Evolutionary conservation across 1,140 invertebrate species (phyloP).

Genomic region (Papilio machaon): DNA sequence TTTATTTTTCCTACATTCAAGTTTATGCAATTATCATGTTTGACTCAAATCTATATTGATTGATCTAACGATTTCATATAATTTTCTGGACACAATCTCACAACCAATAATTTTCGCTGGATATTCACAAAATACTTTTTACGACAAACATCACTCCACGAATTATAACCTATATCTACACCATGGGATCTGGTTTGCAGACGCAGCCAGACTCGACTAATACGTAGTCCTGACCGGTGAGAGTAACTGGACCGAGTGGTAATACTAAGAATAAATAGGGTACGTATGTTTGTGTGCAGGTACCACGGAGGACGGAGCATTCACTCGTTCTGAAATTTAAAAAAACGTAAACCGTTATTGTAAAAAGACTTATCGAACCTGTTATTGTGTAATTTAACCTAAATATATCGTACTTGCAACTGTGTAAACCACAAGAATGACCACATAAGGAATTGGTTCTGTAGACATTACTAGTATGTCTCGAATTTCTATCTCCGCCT

Average conservation of each 20-base stretch:
- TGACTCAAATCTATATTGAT: background rate
- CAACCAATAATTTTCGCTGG: background rate
- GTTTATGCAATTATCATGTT: background rate
- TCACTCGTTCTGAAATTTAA: constrained; percentile 87
- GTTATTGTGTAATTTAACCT: background rate
- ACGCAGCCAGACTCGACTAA: constrained; percentile 95
- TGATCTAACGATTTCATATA: background rate
- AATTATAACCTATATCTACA: constrained; percentile 48
- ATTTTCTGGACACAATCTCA: background rate
- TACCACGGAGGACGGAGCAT: constrained; percentile 93
- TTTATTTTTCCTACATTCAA: background rate
- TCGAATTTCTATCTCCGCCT: no score
- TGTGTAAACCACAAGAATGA: background rate
- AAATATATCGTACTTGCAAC: background rate
- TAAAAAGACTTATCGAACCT: background rate
- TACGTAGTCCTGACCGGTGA: constrained; percentile 96
- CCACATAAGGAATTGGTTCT: background rate
- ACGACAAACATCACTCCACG: background rate
- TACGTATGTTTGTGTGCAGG: constrained; percentile 95
- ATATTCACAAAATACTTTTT: background rate
- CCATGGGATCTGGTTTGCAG: constrained; percentile 86
- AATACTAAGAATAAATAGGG: constrained; percentile 95
- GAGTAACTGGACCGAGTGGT: constrained; percentile 93
- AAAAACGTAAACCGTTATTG: background rate
- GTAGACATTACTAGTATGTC: no score